Conservation (phyloP, 2,113 vertebrate genomes). For the Haemorhous mexicanus region DNA sequence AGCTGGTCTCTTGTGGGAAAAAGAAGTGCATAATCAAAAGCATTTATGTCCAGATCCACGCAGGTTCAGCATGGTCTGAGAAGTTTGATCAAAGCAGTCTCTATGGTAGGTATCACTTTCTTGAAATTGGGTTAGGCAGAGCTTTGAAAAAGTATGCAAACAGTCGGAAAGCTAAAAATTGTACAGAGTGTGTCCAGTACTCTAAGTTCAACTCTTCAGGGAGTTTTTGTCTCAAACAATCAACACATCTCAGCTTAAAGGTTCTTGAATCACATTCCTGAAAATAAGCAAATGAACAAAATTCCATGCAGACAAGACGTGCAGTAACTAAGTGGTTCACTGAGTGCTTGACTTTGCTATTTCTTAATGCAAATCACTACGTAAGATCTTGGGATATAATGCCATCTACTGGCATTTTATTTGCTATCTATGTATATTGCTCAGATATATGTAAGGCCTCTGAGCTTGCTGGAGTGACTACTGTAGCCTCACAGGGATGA, state of each 20-base stretch:
- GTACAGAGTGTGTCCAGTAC: background rate
- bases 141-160: background rate
- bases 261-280: background rate
- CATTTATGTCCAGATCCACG: background rate
- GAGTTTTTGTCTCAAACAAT: background rate
- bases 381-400: slow-evolving; percentile 17
- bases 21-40: background rate
- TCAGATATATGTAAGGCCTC: background rate
- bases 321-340: background rate
- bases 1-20: background rate
- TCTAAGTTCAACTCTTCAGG: background rate
- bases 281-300: background rate
- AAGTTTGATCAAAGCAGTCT: background rate
- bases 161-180: background rate
- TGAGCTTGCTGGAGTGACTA: background rate
- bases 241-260: background rate
- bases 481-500: background rate
- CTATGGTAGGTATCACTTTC: background rate
- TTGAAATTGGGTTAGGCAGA: background rate
- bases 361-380: background rate
- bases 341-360: background rate
- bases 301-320: background rate
- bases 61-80: background rate
- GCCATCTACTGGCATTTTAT: slow-evolving; percentile 38
- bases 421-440: background rate